Percentiles rank a stretch among this genome's conserved stretches.
phyloP scores from a whole-genome alignment of 1,140 invertebrate genomes.

The Gonatopus flavifemur region DNA sequence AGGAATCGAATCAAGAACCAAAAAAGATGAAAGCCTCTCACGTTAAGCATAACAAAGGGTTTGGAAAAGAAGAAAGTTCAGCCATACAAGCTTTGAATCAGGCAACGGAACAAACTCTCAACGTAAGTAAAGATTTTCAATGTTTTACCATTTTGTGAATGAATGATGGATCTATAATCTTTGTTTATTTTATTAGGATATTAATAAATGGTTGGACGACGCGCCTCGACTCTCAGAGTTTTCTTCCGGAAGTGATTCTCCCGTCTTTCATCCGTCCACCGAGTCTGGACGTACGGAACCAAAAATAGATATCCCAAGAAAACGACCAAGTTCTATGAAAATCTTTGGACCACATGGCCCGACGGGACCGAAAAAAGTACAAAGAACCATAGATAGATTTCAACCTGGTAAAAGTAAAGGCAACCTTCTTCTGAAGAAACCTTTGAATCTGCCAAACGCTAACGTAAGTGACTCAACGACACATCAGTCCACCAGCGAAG shows the following conservation, averaged over 20 bases:
- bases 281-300: constrained; percentile 28
- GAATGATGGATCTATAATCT: constrained; percentile 2
- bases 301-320: constrained; percentile 37
- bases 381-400: constrained; percentile 77
- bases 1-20: constrained; percentile 36
- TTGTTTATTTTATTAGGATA: constrained; percentile 61
- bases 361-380: constrained; percentile 70
- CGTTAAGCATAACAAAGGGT: constrained; percentile 46
- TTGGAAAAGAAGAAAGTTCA: constrained; percentile 50
- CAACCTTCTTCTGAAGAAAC: constrained; percentile 67
- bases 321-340: constrained; percentile 44
- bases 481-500: constrained; percentile 22
- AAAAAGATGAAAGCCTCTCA: constrained; percentile 45
- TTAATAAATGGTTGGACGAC: constrained; percentile 85
- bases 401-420: constrained; percentile 85
- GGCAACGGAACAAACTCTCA: constrained; percentile 79
- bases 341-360: constrained; percentile 51
- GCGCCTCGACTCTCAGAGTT: constrained; percentile 74
- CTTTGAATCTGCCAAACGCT: constrained; percentile 24
- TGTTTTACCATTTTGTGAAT: not conserved
- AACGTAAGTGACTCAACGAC: constrained; percentile 21
- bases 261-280: constrained; percentile 49
- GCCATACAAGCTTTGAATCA: constrained; percentile 75
- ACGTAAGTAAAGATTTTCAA: constrained; percentile 53
- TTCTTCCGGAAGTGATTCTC: constrained; percentile 73